Base-by-base conservation (phyloP, 2,888 invertebrate species). In the Imbricaverruca yamaguchii region DNA sequence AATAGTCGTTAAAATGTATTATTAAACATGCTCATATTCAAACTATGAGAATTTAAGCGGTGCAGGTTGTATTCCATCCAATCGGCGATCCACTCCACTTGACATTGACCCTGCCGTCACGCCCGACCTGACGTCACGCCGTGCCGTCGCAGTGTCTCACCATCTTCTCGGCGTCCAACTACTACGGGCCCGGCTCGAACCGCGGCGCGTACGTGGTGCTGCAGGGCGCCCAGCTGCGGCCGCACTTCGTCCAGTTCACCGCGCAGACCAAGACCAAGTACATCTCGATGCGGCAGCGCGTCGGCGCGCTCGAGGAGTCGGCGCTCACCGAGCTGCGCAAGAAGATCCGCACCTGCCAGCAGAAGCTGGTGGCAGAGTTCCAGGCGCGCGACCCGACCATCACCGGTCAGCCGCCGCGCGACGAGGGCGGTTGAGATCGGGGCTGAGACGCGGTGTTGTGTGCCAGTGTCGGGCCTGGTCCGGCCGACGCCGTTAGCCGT, bases 121-220 rank as follows among this genome's bases (percentile, higher is more conserved):
- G 1, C 10, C 9, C n/a, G 63, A 63, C 18, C n/a, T n/a, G 18
- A 10, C 67, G n/a, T 10, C 67, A 13, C 25, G 59, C 7, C 7
- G 12, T 65, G 65, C 21, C 9, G 9, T 55, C 10, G 21, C 88
- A 95, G 95, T 94, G 95, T 81, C 91, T 97, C 85, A 97, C 97
- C 77, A 93, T 97, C 85, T 97, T 97, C 88, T 97, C 97, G 1
- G 97, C 97, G 3, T 97, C 97, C n/a, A 97, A 96, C 88, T 97
- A 97, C 88, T 97, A 97, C 88, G 96, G 96, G 86, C 90, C 94
- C 83, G 96, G 96, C 11, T 95, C 95, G 63, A 96, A 96, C 87
- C 94, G 95, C 85, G 97, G 96, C 0, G 97, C 97, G 0, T 97
- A 96, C 86, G 89, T 96, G 85, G 95, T 94, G 87, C 89, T 95